Evolutionary conservation across 1,140 invertebrate genomes (phyloP).

Genomic region (Rhyzopertha dominica): DNA sequence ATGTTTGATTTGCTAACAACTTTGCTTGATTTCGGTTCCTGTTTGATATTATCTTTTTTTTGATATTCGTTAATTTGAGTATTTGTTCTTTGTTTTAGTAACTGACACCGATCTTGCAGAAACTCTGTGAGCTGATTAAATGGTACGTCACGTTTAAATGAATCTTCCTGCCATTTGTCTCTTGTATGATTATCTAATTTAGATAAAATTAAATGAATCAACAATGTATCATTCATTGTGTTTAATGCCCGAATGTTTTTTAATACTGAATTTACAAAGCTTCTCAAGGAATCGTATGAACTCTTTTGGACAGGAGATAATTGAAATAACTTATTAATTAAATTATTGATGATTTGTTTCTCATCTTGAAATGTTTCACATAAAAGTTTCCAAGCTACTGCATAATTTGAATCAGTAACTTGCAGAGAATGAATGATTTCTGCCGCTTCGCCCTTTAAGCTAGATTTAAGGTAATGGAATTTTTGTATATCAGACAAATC

Average conservation of each 20-base stretch:
- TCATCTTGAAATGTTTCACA: slow-evolving; percentile 31
- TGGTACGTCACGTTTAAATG: too few relatives aligned
- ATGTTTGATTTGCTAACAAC: too few relatives aligned
- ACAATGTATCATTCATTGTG: too few relatives aligned
- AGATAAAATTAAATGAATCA: too few relatives aligned
- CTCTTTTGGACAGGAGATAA: slow-evolving; percentile 22
- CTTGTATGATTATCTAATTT: too few relatives aligned
- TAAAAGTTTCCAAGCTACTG: slow-evolving; percentile 31
- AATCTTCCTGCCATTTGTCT: too few relatives aligned
- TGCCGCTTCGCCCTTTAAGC: slow-evolving; percentile 20
- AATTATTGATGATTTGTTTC: slow-evolving; percentile 28
- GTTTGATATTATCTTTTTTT: too few relatives aligned
- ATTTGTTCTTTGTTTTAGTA: too few relatives aligned
- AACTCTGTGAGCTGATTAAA: too few relatives aligned
- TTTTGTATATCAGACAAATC: slow-evolving; percentile 24
- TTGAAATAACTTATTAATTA: slow-evolving; percentile 28
- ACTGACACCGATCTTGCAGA: too few relatives aligned
- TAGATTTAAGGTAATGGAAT: slow-evolving; percentile 28
- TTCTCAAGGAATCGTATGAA: slow-evolving; percentile 14
- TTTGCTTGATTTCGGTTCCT: too few relatives aligned
- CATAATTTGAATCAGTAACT: slow-evolving; percentile 32
- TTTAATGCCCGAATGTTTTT: slow-evolving; percentile 24
- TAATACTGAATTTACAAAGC: slow-evolving; percentile 18
- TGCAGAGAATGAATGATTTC: slow-evolving; percentile 26
- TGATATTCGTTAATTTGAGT: too few relatives aligned